Evolutionary conservation across 1,140 invertebrate species (phyloP).

Genomic region (Leptinotarsa lineolata): DNA sequence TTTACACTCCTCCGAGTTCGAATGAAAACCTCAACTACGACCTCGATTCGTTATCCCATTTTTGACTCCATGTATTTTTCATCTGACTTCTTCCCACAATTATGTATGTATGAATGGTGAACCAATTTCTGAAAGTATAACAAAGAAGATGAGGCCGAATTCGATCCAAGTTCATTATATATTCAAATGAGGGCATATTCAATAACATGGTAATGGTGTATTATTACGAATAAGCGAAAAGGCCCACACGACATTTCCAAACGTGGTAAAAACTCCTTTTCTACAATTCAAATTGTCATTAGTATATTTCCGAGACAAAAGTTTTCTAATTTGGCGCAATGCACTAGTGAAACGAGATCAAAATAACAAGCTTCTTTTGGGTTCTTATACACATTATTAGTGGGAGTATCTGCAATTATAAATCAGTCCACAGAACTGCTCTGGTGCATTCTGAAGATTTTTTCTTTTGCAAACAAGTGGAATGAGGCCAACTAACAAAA

Average conservation of each 20-base stretch:
- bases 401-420: too few relatives aligned
- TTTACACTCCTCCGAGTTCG: too few relatives aligned
- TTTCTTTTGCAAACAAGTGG: too few relatives aligned
- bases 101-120: constrained; percentile 4
- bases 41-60: too few relatives aligned
- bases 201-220: constrained; percentile 1
- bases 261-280: background rate
- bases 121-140: background rate
- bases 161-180: background rate
- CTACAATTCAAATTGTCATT: constrained; percentile 2
- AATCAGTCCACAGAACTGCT: too few relatives aligned
- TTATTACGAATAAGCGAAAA: background rate
- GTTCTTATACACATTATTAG: too few relatives aligned
- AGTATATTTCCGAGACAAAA: background rate
- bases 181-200: constrained; percentile 1
- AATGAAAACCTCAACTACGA: too few relatives aligned
- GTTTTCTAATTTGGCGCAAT: background rate
- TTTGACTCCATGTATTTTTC: background rate
- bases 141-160: background rate
- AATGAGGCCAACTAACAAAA: too few relatives aligned
- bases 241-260: background rate
- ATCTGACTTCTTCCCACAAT: background rate
- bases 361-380: too few relatives aligned
- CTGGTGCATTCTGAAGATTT: too few relatives aligned
- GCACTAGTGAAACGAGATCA: background rate